Evolutionary conservation across 2,888 invertebrate species (phyloP), one percentile per base, ranked within the genome.

Genomic region (Drosophila parthenogenetica): DNA sequence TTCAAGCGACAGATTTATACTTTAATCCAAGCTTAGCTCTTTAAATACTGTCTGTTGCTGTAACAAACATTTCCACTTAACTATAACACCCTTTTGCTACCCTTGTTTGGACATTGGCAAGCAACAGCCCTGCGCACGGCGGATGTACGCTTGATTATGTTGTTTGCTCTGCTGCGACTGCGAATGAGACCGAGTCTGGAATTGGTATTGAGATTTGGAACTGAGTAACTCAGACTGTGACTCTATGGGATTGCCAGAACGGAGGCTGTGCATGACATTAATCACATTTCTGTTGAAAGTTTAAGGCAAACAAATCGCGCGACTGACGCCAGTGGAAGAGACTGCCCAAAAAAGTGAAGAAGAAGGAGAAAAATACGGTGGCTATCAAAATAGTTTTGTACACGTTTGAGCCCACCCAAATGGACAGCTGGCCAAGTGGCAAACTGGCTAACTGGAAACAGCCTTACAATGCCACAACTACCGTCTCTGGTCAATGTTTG

Each of bases 61-160:
- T 16, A 5, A 10, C 29, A 11, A 5, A 46, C 5, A 29, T 3
- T 16, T 48, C 10, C 16, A 29, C 5, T 7, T 5, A 32, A 16
- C n/a, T 49, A 17, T 13, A 17, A 35, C 13, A 35, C 49, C 49
- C 32, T 1, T 8, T 2, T 5, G 16, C 13, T 32, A 5, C 1
- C 4, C 13, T 32, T 16, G 7, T 35, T 13, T 11, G 51, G 51
- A 39, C n/a, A 39, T 7, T 14, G 22, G 22, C 50, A n/a, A n/a
- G 37, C 50, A 3, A 19, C 50, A 37, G 37, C 50, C 22, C 37
- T 45, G 22, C 32, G 32, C 53, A 40, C 45, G 42, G 61, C 81
- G 80, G 87, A 89, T 89, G 85, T 85, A 77, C 80, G 88, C 85
- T 75, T 85, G 85, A 89, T 85, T 85, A 85, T 85, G 85, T 89